A percentile compares a stretch with the other conserved stretches of the same genome.
phyloP scores from a whole-genome alignment of 2,888 invertebrate genomes.

The Latrodectus hesperus region DNA sequence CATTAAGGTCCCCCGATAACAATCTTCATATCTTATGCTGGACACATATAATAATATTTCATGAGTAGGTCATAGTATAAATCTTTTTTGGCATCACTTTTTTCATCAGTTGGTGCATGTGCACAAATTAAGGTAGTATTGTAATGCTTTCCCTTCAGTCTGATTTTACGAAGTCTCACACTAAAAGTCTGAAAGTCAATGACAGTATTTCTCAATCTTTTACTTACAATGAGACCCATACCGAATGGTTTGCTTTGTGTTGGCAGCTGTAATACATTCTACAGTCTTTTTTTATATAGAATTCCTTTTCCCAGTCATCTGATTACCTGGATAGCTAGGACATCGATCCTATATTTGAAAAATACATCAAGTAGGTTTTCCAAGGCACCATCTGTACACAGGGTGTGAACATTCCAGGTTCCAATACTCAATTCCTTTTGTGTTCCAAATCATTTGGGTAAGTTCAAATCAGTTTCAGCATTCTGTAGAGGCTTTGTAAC shows the following conservation, averaged over 20 bases:
- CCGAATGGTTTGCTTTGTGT: neutral
- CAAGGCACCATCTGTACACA: conserved; percentile 11
- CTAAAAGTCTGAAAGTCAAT: too few relatives aligned
- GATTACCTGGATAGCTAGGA: neutral
- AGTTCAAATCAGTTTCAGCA: neutral
- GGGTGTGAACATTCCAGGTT: conserved; percentile 25
- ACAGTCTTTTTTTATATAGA: neutral
- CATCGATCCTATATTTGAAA: conserved; percentile 4
- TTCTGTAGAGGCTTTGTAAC: neutral
- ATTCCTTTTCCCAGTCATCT: conserved; percentile 5
- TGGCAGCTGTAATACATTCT: conserved; percentile 4
- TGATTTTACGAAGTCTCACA: conserved; percentile 10
- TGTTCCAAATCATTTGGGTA: conserved; percentile 6
- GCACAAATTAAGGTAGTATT: neutral
- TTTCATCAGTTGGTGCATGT: conserved; percentile 3
- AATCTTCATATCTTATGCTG: neutral
- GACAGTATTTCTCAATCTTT: too few relatives aligned
- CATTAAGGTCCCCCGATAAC: conserved; percentile 5
- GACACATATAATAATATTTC: conserved; percentile 8
- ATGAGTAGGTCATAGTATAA: neutral
- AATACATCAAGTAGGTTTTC: conserved; percentile 8
- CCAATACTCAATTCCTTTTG: conserved; percentile 21
- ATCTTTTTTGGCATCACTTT: neutral
- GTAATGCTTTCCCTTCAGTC: conserved; percentile 6
- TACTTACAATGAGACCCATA: conserved; percentile 9